Conservation (phyloP, 2,888 invertebrate genomes). For the Tenodera sinensis region DNA sequence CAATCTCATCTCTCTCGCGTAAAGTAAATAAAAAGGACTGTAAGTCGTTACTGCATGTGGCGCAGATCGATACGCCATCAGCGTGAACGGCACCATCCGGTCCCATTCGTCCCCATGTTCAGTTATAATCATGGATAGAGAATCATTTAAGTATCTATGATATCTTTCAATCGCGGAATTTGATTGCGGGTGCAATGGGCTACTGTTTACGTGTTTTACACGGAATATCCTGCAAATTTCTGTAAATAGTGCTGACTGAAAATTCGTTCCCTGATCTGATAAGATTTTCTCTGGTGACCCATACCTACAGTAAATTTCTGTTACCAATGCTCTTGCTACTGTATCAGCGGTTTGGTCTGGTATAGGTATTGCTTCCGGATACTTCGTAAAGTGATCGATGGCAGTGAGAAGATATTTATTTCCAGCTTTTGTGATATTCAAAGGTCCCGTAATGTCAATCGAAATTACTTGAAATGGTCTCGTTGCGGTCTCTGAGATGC, state of each 20-base stretch:
- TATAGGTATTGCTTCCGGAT: slow-evolving; percentile 27
- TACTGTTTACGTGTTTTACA: too few species aligned
- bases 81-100: background rate
- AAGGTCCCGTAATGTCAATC: slow-evolving; percentile 21
- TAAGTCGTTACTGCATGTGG: background rate
- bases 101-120: background rate
- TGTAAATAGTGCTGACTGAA: too few species aligned
- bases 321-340: slow-evolving; percentile 25
- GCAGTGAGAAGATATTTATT: too few species aligned
- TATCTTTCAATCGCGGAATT: background rate
- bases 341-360: slow-evolving; percentile 31
- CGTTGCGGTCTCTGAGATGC: background rate
- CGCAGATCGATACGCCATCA: background rate
- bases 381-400: too few species aligned
- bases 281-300: too few species aligned
- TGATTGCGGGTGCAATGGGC: too few species aligned
- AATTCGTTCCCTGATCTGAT: too few species aligned
- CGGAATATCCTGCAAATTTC: too few species aligned
- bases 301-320: slow-evolving; percentile 8
- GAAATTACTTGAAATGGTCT: background rate
- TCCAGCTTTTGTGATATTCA: too few species aligned
- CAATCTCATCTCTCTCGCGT: background rate
- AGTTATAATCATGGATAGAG: background rate
- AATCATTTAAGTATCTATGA: background rate
- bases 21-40: background rate